Evolutionary conservation across 2,113 vertebrate genomes (phyloP).

Genomic region (Cyprinodon variegatus): DNA sequence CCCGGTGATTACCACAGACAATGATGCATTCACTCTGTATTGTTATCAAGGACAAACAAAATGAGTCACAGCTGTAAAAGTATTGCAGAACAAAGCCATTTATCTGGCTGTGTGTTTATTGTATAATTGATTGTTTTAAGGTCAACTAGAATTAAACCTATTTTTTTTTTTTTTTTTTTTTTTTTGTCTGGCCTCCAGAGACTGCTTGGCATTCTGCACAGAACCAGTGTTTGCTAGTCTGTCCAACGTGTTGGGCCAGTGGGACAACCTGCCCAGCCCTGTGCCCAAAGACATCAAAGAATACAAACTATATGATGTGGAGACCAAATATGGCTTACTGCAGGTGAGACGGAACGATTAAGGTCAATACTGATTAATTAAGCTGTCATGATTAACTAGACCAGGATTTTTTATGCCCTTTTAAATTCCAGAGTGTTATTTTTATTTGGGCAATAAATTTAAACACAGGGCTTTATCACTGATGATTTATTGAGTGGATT

Average conservation of each 20-base stretch:
- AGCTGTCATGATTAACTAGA: neutral
- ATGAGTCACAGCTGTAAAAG: slow-evolving; percentile 6
- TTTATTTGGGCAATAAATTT: neutral
- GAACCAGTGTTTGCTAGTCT: slow-evolving; percentile 97
- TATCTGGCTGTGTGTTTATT: slow-evolving; percentile 15
- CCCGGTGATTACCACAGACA: slow-evolving; percentile 82
- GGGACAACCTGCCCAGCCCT: slow-evolving; percentile 93
- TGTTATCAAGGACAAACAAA: slow-evolving; percentile 6
- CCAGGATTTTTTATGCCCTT: neutral
- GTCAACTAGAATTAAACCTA: neutral
- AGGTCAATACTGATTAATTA: neutral
- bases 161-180: slow-evolving; percentile 5
- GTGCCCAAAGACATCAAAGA: slow-evolving; percentile 93
- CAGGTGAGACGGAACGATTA: slow-evolving; percentile 83
- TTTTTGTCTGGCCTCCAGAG: slow-evolving; percentile 74
- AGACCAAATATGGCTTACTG: slow-evolving; percentile 95
- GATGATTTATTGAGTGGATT: neutral
- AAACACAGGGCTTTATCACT: neutral
- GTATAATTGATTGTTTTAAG: neutral
- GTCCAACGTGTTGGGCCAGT: slow-evolving; percentile 94
- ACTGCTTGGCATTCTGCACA: slow-evolving; percentile 97
- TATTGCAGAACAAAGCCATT: slow-evolving; percentile 14
- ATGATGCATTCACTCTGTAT: neutral
- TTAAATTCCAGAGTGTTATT: neutral
- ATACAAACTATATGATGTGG: slow-evolving; percentile 95